Conservation (phyloP, 2,113 vertebrate species). For the Edolisoma coerulescens region DNA sequence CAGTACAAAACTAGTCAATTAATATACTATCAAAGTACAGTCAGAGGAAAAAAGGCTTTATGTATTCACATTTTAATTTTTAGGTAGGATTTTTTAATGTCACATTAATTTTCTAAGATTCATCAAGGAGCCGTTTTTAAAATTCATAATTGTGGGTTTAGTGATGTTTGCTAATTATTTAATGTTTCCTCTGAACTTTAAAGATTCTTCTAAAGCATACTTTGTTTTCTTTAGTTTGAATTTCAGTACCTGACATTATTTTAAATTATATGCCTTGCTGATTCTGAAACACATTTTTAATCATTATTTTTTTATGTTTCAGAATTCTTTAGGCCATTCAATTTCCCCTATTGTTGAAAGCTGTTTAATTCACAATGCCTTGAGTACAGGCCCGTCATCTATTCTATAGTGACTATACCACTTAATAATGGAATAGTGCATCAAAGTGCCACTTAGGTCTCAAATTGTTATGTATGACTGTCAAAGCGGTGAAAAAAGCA, state of each 20-base stretch:
- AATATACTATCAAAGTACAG: slow-evolving; percentile 43
- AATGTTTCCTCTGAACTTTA: slow-evolving; percentile 55
- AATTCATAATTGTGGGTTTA: slow-evolving; percentile 55
- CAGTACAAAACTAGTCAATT: slow-evolving; percentile 45
- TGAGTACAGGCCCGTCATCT: slow-evolving; percentile 73
- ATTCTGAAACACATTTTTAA: slow-evolving; percentile 70
- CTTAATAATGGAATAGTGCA: slow-evolving; percentile 82
- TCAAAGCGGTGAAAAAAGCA: slow-evolving; percentile 76
- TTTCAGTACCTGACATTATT: slow-evolving; percentile 52
- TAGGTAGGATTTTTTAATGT: neutral
- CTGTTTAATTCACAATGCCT: slow-evolving; percentile 75
- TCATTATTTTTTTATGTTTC: slow-evolving; percentile 70
- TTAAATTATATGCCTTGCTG: slow-evolving; percentile 65
- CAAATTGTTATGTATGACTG: slow-evolving; percentile 85
- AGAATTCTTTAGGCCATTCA: slow-evolving; percentile 61
- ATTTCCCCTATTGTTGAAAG: slow-evolving; percentile 60
- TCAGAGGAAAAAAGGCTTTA: neutral
- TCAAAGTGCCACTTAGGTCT: slow-evolving; percentile 85
- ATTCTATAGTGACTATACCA: slow-evolving; percentile 77
- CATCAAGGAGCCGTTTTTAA: slow-evolving; percentile 14
- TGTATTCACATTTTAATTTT: slow-evolving; percentile 14
- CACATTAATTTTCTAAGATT: neutral
- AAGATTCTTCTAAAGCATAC: slow-evolving; percentile 53
- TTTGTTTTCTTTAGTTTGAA: slow-evolving; percentile 64
- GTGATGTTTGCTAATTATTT: slow-evolving; percentile 55